Evolutionary conservation across 2,113 vertebrate species (phyloP), one percentile per base, ranked within the genome.

Genomic region (Ictalurus punctatus): DNA sequence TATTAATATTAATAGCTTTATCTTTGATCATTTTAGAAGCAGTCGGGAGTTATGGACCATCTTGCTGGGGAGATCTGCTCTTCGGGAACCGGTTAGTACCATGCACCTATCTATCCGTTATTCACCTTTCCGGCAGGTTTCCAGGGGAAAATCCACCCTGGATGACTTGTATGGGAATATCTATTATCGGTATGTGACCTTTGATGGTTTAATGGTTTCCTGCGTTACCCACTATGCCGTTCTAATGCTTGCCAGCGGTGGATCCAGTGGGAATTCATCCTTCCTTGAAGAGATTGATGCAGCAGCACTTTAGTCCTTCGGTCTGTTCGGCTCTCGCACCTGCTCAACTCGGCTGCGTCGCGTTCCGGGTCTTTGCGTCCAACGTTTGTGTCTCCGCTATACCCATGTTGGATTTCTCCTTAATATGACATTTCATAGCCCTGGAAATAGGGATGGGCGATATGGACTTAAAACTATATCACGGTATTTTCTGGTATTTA

Each of bases 31-130:
- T 90, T 87, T 21, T 74, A 99, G 98, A 93, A 99, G 98, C 94
- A 98, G 97, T 93, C 96, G 97, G 92, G 97, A 99, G 92, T 92
- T 99, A 84, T 99, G 97, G 97, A 99, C 97, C 74, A 98, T 99
- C 93, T 93, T 99, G 30, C 92, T 98, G 86, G 98, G 98, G 87
- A 97, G 97, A 91, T 99, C 98, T 79, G 97, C 98, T 69, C 92
- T 99, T 88, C 95, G 98, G 93, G 98, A 99, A 91, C 95, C 96
- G 90, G 98, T 99, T 96, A 95, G 97, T 96, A 73, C 56, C 56
- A 61, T 59, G 40, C 40, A 48, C 44, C 44, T 0, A 16, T n/a
- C 48, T 8, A 65, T 13, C 89, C 83, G n/a, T 92, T 25, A 69
- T 86, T 19, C 3, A 76, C 40, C 21, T 76, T 76, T 9, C 16